A percentile compares a stretch with the other conserved stretches of the same genome.
These are phyloP conservation scores for Sinocyclocheilus maitianheensis DNA, from an alignment of 2,113 vertebrate species.

Conservation along the genomic window DNA sequence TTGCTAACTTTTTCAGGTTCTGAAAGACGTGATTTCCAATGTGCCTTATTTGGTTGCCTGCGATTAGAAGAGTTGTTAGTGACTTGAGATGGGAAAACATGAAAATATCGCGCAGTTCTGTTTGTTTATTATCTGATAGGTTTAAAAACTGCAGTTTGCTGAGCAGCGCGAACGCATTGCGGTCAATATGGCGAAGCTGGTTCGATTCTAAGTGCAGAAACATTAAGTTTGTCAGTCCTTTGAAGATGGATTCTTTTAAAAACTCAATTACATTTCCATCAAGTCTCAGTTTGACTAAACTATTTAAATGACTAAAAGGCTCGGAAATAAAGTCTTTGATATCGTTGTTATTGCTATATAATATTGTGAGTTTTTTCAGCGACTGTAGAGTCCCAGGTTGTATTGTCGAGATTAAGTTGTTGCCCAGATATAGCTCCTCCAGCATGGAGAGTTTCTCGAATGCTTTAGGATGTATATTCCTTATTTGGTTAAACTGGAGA, in stretches of 20 bases:
- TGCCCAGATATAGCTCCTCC: slow-evolving; percentile 92
- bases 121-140: slow-evolving; percentile 87
- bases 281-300: slow-evolving; percentile 86
- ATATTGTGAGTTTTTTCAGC: slow-evolving; percentile 83
- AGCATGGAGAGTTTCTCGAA: slow-evolving; percentile 85
- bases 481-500: slow-evolving; percentile 92
- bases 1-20: slow-evolving; percentile 81
- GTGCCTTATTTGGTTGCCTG: slow-evolving; percentile 84
- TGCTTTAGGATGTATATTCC: slow-evolving; percentile 83
- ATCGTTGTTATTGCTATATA: slow-evolving; percentile 87
- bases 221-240: slow-evolving; percentile 81
- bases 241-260: slow-evolving; percentile 85
- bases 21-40: slow-evolving; percentile 84
- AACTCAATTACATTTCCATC: slow-evolving; percentile 85
- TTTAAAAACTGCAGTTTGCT: slow-evolving; percentile 88
- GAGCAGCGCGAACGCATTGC: slow-evolving; percentile 82
- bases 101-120: slow-evolving; percentile 76
- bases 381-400: slow-evolving; percentile 80
- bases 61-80: slow-evolving; percentile 85
- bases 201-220: slow-evolving; percentile 93
- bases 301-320: slow-evolving; percentile 81
- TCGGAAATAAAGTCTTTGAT: slow-evolving; percentile 78
- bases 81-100: slow-evolving; percentile 82
- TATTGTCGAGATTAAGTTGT: slow-evolving; percentile 83
- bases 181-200: slow-evolving; percentile 85